Percentiles rank a stretch among this genome's conserved stretches.
These are phyloP conservation scores for Eurytoma californica DNA, from an alignment of 2,888 invertebrate genomes.

Conservation along the genomic window DNA sequence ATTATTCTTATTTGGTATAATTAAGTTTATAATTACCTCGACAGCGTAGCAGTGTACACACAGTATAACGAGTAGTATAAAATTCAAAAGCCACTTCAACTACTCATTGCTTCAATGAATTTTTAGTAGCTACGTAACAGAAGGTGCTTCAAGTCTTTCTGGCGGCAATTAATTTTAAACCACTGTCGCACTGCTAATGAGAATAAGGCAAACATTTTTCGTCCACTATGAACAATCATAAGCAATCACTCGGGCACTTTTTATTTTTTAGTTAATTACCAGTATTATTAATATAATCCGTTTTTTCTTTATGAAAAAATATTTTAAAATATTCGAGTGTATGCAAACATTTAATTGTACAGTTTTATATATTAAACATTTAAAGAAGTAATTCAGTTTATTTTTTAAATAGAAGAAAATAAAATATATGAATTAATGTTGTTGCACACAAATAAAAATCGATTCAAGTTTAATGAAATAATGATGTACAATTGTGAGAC, in stretches of 20 bases:
- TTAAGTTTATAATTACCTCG: slow-evolving; percentile 28
- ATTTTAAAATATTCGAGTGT: no score
- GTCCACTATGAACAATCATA: neutral
- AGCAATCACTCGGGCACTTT: neutral
- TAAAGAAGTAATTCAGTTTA: no score
- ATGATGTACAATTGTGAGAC: no score
- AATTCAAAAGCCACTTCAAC: slow-evolving; percentile 46
- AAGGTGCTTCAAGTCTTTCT: slow-evolving; percentile 25
- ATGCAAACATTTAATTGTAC: no score
- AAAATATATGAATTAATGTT: no score
- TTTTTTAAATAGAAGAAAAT: no score
- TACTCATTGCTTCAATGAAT: slow-evolving; percentile 45
- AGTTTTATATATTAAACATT: no score
- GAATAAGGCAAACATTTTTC: slow-evolving; percentile 16
- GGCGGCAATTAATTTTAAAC: slow-evolving; percentile 44
- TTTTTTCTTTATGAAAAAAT: no score
- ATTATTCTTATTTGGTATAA: slow-evolving; percentile 40
- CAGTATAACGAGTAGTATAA: slow-evolving; percentile 27
- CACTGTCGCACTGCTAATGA: slow-evolving; percentile 9
- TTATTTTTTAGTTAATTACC: slow-evolving; percentile 1
- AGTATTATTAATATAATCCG: neutral
- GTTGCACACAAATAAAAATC: no score
- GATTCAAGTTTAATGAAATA: no score
- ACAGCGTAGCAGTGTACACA: slow-evolving; percentile 3
- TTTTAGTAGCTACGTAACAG: slow-evolving; percentile 17